Evolutionary conservation across 2,113 vertebrate genomes (phyloP).

Genomic region (Pongo abelii): DNA sequence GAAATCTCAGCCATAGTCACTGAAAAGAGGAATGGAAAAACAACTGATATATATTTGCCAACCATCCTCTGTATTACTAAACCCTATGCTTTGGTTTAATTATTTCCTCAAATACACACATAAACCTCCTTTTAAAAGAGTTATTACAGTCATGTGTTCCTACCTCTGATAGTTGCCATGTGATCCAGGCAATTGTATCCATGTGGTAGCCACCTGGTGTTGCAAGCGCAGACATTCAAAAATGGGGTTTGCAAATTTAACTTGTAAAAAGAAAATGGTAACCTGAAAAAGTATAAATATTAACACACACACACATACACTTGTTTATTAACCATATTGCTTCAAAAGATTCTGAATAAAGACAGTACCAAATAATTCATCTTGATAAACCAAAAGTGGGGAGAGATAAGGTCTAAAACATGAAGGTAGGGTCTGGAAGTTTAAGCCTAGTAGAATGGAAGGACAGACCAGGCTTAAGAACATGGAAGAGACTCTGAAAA

Average conservation of each 20-base stretch:
- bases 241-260: not conserved
- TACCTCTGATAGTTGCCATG: not conserved
- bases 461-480: not conserved
- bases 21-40: not conserved
- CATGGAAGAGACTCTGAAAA: not conserved
- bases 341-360: not conserved
- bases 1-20: not conserved
- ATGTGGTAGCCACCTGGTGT: not conserved
- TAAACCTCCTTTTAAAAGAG: not conserved
- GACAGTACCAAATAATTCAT: not conserved
- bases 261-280: not conserved
- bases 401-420: not conserved
- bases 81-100: not conserved
- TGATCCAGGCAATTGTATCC: conserved; percentile 3
- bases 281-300: conserved; percentile 18
- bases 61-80: not conserved
- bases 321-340: not conserved
- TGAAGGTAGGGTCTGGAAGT: not conserved
- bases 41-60: not conserved
- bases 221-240: not conserved
- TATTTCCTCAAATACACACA: not conserved
- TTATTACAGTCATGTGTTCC: not conserved
- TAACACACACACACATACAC: not conserved
- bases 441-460: not conserved
- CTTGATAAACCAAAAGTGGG: not conserved